A percentile compares a stretch with the other conserved stretches of the same genome.
phyloP scores from a whole-genome alignment of 2,888 invertebrate genomes.

The Carabus problematicus region DNA sequence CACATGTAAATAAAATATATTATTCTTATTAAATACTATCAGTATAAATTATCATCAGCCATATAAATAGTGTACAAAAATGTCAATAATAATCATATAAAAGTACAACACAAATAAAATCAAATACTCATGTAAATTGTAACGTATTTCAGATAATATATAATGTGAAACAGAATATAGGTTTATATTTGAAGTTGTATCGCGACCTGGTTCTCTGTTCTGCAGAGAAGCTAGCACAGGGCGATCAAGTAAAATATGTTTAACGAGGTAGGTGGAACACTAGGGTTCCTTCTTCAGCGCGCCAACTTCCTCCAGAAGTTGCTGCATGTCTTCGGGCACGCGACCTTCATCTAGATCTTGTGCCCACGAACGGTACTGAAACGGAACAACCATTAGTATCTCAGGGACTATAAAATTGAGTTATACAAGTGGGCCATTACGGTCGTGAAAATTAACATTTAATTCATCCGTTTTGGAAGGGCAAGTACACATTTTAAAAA shows the following conservation, averaged over 20 bases:
- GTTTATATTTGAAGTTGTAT: no score
- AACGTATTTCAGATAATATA: no score
- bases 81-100: slow-evolving; percentile 9
- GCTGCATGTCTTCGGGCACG: slow-evolving; percentile 80
- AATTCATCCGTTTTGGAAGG: no score
- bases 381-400: slow-evolving; percentile 50
- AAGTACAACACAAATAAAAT: slow-evolving; percentile 19
- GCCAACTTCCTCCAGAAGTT: slow-evolving; percentile 77
- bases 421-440: no score
- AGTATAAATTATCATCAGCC: slow-evolving; percentile 22
- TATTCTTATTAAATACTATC: not conserved
- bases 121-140: slow-evolving; percentile 11
- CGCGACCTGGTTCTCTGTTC: no score
- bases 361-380: slow-evolving; percentile 82
- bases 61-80: slow-evolving; percentile 18
- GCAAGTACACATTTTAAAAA: no score
- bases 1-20: no score
- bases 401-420: not conserved
- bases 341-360: slow-evolving; percentile 81
- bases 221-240: not conserved
- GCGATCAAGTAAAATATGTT: not conserved
- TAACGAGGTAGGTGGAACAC: slow-evolving; percentile 26
- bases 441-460: no score
- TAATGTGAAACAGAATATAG: no score
- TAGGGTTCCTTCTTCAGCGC: slow-evolving; percentile 70